Evolutionary conservation across 2,888 invertebrate genomes (phyloP), one percentile per base, ranked within the genome.

Genomic region (Alsophila aescularia): DNA sequence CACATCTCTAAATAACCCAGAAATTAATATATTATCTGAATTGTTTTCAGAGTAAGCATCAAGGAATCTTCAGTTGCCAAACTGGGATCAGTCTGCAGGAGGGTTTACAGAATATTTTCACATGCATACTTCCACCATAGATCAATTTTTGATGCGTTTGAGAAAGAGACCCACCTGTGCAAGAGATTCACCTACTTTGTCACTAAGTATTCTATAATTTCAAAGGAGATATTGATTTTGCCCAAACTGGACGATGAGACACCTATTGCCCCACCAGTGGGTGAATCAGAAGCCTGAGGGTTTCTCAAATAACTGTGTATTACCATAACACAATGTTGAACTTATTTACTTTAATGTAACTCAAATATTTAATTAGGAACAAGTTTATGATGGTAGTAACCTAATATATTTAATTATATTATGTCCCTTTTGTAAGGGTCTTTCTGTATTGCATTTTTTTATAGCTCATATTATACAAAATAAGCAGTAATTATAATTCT

Each of bases 111-210:
- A 92, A 99, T 99, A 84, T 99, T 99, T 89, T 99, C 99, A 42
- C 99, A 99, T 92, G 99, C 99, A 27, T 99, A 98, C 88, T 99
- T 98, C 87, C 99, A 99, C 90, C 99, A 99, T 88, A 94, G 98
- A 72, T 94, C 95, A 69, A 96, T 99, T 83, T 99, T 99, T 92
- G 99, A 99, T 91, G 97, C 98, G 68, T 99, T 99, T 91, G 99
- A 99, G 94, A 96, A 96, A 76, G 97, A 98, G 88, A 98, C 98
- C 18, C 97, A 96, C 84, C 92, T 99, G 62, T 99, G 99, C 92
- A 96, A 97, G 83, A 94, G 97, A 78, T 99, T 99, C 90, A 99
- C 99, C 48, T 96, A 96, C 75, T 99, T 99, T 93, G 99, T 99
- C 52, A 98, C 97, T 68, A 99, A 99, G 90, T 99, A 99, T 92